Evolutionary conservation across 2,888 invertebrate species (phyloP).

Genomic region (Ichneumon xanthorius): DNA sequence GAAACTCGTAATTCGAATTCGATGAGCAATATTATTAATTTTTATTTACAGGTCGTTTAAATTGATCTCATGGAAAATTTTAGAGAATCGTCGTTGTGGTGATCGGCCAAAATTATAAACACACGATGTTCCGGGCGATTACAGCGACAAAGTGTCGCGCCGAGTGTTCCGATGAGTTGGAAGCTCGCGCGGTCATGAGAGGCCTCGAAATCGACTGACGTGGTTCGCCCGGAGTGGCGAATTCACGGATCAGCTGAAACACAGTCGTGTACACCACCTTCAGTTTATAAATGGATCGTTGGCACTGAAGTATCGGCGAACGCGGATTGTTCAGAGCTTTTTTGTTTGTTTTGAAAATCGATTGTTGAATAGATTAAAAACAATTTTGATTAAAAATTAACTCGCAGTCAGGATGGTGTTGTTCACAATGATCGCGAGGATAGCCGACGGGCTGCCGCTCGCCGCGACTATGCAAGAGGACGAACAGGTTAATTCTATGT

Average conservation of each 20-base stretch:
- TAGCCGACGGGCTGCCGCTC: slow-evolving; percentile 97
- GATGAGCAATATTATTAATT: not conserved
- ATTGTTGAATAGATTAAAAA: slow-evolving; percentile 24
- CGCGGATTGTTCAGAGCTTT: slow-evolving; percentile 6
- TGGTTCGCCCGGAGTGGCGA: slow-evolving; percentile 78
- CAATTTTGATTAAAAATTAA: slow-evolving; percentile 35
- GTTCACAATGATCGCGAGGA: slow-evolving; percentile 98
- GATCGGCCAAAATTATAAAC: not conserved
- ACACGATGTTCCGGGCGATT: not conserved
- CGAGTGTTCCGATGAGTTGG: slow-evolving; percentile 58
- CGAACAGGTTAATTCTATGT: slow-evolving; percentile 91
- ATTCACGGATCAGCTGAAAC: slow-evolving; percentile 72
- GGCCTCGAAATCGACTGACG: slow-evolving; percentile 77
- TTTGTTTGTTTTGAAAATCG: slow-evolving; percentile 42
- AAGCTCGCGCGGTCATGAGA: slow-evolving; percentile 49
- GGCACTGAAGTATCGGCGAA: slow-evolving; percentile 61
- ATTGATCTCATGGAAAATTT: not conserved
- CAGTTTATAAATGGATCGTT: slow-evolving; percentile 71
- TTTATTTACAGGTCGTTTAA: not conserved
- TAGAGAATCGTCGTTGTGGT: not conserved
- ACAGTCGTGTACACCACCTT: slow-evolving; percentile 59
- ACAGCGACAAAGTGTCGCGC: slow-evolving; percentile 52
- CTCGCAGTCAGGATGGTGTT: slow-evolving; percentile 92
- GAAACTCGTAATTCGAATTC: not conserved
- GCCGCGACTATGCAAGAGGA: slow-evolving; percentile 99